Base-by-base conservation (phyloP, 2,113 vertebrate genomes). In the Rhegmatorhina hoffmannsi region DNA sequence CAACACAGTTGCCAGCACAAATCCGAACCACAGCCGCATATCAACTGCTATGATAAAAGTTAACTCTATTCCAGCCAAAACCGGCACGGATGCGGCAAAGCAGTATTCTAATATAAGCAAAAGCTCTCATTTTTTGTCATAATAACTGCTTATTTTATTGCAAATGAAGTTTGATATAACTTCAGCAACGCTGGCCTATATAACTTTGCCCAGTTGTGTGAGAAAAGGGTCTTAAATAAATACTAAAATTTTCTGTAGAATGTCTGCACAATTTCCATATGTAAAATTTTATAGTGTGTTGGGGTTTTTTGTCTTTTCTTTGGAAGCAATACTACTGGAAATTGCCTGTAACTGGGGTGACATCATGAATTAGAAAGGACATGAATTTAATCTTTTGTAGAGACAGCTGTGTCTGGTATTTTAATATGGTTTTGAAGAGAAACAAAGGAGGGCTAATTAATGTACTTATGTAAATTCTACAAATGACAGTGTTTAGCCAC, bases 351-450 rank as follows among this genome's bases (percentile, higher is more conserved):
- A 83, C 91, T 93, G 74, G 53, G 34, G 31, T 96, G 91, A 94
- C 95, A 96, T 90, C 40, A 69, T 91, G 68, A 95, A 93, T 97
- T 90, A 96, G 72, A 92, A 97, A 96, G 85, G 77, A 96, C 92
- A 91, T 75, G 83, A 84, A 91, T 96, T 97, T 96, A 89, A 70
- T 97, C 56, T 96, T 79, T 92, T 38, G 58, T 67, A 94, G 68
- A 96, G 75, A 63, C 67, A 91, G 70, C 94, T 66, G 72, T 87
- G 85, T 80, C 87, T 80, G 85, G 47, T 95, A 82, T 66, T 94
- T 97, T 97, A 95, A 94, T 96, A 75, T 55, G 85, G 47, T 69
- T 95, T 96, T 92, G 58, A 78, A 77, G 56, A 95, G 79, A 91
- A 95, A 94, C 86, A 96, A 94, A 95, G 73, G 64, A 91, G 94